A percentile compares a stretch with the other conserved stretches of the same genome.
Conservation (phyloP, 2,797 vertebrate species). For the Danio jaintianensis region DNA sequence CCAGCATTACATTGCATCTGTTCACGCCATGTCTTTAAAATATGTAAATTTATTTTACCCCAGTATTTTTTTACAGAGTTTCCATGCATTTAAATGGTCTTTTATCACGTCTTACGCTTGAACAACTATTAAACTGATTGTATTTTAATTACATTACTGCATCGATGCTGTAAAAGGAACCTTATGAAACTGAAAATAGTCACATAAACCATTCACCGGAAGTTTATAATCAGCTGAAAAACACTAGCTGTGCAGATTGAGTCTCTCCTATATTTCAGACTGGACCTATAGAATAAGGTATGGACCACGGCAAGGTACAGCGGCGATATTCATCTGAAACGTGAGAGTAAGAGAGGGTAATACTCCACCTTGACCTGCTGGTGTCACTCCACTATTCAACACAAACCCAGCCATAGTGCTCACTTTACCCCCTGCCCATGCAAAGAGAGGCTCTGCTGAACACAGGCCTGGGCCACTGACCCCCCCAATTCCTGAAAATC, state of each 20-base stretch:
- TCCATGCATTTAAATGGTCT: no score
- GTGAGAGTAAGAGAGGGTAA: conserved; percentile 35
- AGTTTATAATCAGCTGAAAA: no score
- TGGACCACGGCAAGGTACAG: not conserved
- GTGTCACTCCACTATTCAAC: conserved; percentile 67
- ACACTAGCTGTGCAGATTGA: not conserved
- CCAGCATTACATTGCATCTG: no score
- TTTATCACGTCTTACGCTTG: no score
- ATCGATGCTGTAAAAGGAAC: no score
- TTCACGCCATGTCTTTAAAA: no score
- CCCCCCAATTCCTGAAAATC: conserved; percentile 11
- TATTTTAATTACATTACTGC: no score
- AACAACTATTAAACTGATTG: no score
- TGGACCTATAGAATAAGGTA: conserved; percentile 13
- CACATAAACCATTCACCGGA: no score
- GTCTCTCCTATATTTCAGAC: conserved; percentile 17
- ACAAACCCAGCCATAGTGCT: conserved; percentile 71
- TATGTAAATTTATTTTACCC: no score
- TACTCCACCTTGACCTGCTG: conserved; percentile 63
- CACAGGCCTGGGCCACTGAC: conserved; percentile 11
- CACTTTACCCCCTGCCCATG: conserved; percentile 64
- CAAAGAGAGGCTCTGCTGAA: conserved; percentile 39
- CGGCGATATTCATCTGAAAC: conserved; percentile 43
- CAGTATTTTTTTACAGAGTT: no score
- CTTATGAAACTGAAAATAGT: no score